phyloP scores from a whole-genome alignment of 2,888 invertebrate genomes.

The Clepsis dumicolana region DNA sequence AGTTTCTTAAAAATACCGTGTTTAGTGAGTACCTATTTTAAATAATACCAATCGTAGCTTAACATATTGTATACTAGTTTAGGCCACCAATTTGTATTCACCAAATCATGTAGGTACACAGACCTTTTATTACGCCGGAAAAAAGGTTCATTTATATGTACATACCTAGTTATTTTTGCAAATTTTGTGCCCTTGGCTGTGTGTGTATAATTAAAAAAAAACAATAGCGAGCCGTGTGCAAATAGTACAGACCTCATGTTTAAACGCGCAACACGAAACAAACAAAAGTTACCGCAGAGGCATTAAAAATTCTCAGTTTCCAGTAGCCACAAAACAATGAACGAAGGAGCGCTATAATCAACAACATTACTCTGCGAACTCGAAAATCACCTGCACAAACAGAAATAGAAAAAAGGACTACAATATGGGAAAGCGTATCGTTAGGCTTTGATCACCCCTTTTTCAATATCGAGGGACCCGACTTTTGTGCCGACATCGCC shows the following conservation, averaged over 20 bases:
- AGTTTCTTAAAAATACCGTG: too few species aligned
- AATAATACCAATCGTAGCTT: too few species aligned
- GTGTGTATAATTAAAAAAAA: background rate
- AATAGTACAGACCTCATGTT: background rate
- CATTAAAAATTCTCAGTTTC: conserved; percentile 39
- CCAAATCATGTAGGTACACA: too few species aligned
- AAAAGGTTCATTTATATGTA: too few species aligned
- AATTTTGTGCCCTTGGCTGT: too few species aligned
- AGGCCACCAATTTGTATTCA: too few species aligned
- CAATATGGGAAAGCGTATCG: conserved; percentile 76
- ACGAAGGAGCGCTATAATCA: conserved; percentile 56
- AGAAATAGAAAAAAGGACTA: conserved; percentile 69
- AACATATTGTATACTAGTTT: too few species aligned
- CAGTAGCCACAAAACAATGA: conserved; percentile 45
- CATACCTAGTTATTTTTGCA: too few species aligned
- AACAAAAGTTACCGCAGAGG: conserved; percentile 29
- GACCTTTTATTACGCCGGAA: too few species aligned
- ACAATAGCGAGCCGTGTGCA: background rate
- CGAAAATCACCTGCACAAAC: conserved; percentile 72
- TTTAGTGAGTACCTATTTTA: too few species aligned
- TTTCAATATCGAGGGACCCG: conserved; percentile 76
- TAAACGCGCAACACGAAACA: conserved; percentile 36
- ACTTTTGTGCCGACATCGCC: conserved; percentile 68
- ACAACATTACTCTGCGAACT: conserved; percentile 59
- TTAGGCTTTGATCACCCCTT: conserved; percentile 82